Evolutionary conservation across 2,888 invertebrate genomes (phyloP).

Genomic region (Bugula neritina): DNA sequence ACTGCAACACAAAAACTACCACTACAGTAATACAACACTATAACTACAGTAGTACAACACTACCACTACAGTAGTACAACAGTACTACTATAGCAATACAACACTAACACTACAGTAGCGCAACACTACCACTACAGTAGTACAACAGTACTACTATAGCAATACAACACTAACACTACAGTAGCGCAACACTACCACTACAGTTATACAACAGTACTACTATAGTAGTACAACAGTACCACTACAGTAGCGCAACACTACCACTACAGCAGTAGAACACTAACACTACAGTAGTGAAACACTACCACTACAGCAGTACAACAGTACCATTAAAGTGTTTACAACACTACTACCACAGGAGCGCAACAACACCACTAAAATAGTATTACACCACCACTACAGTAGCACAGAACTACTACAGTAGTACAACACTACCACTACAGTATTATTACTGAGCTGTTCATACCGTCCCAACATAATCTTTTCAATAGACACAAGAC

Average conservation of each 20-base stretch:
- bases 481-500: not conserved
- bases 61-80: not conserved
- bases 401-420: not conserved
- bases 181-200: not conserved
- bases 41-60: not conserved
- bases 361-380: not conserved
- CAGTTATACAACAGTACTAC: not conserved
- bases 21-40: not conserved
- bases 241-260: not conserved
- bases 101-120: not conserved
- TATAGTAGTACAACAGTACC: not conserved
- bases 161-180: not conserved
- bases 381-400: not conserved
- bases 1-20: constrained; percentile 30
- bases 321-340: not conserved
- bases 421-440: not conserved
- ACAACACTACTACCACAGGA: not conserved
- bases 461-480: constrained; percentile 6
- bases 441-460: not conserved
- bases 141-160: not conserved
- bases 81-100: not conserved
- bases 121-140: not conserved
- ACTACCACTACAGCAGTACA: not conserved
- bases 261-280: not conserved
- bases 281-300: not conserved